Conservation (phyloP, 1,140 invertebrate species). For the Vollenhovia emeryi region DNA sequence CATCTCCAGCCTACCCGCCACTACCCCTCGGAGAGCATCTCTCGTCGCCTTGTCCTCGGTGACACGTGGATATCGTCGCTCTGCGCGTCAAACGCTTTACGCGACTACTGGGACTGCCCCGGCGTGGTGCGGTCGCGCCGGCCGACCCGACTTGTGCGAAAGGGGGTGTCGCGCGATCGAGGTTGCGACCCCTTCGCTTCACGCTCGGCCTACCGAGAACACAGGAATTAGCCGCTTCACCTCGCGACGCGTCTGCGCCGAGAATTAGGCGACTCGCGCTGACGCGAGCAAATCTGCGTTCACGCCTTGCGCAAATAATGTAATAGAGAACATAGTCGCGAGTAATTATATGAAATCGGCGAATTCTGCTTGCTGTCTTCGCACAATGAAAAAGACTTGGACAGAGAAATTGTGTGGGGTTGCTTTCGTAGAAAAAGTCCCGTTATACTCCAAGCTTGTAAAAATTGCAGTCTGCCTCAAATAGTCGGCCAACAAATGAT, state of each 20-base stretch:
- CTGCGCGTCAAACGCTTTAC: conserved; percentile 68
- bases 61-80: conserved; percentile 67
- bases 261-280: conserved; percentile 21
- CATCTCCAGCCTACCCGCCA: conserved; percentile 52
- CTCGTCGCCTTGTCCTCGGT: conserved; percentile 55
- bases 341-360: neutral
- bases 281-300: neutral
- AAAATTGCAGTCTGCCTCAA: neutral
- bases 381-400: neutral
- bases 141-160: neutral
- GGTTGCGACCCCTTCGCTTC: conserved; percentile 34
- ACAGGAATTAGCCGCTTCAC: conserved; percentile 45
- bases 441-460: neutral
- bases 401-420: neutral
- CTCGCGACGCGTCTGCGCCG: neutral
- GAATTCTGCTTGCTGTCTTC: neutral
- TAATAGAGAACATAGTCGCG: neutral
- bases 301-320: neutral
- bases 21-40: conserved; percentile 28
- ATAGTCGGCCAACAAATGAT: neutral
- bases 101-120: conserved; percentile 59
- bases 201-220: conserved; percentile 36
- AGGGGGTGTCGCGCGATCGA: neutral
- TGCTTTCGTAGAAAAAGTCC: neutral
- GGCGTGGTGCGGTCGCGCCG: conserved; percentile 9